Base-by-base conservation (phyloP, 2,888 invertebrate species). In the Alsophila aescularia region DNA sequence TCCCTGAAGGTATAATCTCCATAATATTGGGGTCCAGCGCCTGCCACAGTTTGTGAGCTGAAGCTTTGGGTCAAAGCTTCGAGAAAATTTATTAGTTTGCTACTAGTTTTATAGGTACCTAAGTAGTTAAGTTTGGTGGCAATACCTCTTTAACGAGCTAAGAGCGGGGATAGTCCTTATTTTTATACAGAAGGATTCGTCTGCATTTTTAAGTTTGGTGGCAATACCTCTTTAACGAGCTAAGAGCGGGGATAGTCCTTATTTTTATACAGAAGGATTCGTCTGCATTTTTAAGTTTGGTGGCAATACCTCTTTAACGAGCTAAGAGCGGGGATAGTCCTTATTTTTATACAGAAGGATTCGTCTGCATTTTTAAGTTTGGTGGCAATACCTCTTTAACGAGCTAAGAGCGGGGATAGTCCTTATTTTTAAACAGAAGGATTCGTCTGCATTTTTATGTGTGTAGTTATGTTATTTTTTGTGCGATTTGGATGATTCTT, bases 1-100 rank as follows among this genome's bases (percentile, higher is more conserved):
- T 62, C 62, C 50, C 58, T 41, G 10, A 45, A 31, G 62, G 29
- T 34, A 15, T 34, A 40, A 64, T 58, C 15, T 60, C 52, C 62
- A 62, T 60, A 59, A 42, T 57, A 35, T 52, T 43, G 47, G 34
- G 50, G 43, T 15, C 15, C 24, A 48, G 9, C 27, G 14, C 29
- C 29, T 29, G 29, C 43, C 29, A 29, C 48, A 42, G 41, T 48
- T 34, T 53, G 42, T 48, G 21, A 52, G 32, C 41, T 48, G 24
- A 49, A 49, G 39, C 42, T 53, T 48, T 47, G 18, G n/a, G 18
- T 35, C n/a, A 39, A 39, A 44, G 15, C 24, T 52, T 39, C 18
- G 50, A 8, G 13, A 13, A 34, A 52, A 52, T 44, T 52, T 44
- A 39, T 44, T 44, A 50, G 24, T 24, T 29, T 42, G 29, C 3